phyloP scores from a whole-genome alignment of 2,797 vertebrate genomes.

The Typhlichthys eigenmanni region DNA sequence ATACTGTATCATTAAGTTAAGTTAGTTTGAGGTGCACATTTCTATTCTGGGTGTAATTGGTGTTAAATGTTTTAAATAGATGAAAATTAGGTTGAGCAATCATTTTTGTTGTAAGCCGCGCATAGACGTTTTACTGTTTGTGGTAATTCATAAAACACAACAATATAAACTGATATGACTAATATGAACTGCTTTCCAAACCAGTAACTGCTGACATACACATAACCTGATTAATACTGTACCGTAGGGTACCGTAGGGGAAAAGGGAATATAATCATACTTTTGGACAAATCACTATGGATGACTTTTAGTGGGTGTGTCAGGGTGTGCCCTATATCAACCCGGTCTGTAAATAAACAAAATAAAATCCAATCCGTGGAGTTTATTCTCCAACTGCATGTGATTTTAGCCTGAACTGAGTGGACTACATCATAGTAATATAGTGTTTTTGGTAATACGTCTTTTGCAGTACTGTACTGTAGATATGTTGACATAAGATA shows the following conservation, averaged over 20 bases:
- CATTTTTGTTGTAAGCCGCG: conserved; percentile 32
- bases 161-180: conserved; percentile 31
- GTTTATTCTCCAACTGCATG: conserved; percentile 15
- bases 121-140: not conserved
- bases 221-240: too few relatives aligned
- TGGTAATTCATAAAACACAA: conserved; percentile 35
- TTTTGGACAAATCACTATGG: too few relatives aligned
- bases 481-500: conserved; percentile 24
- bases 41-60: conserved; percentile 53
- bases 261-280: too few relatives aligned
- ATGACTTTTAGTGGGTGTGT: not conserved
- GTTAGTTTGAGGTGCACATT: conserved; percentile 57
- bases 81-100: conserved; percentile 52
- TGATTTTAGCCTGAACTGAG: not conserved
- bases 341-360: not conserved
- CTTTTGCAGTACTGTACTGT: not conserved
- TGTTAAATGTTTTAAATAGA: conserved; percentile 63
- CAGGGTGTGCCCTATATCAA: not conserved
- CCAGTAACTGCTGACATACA: not conserved
- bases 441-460: not conserved
- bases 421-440: not conserved
- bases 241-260: too few relatives aligned
- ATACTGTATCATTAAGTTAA: conserved; percentile 54
- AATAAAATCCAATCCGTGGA: not conserved
- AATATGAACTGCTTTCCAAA: conserved; percentile 18